Conservation (phyloP, 2,888 invertebrate genomes). For the Argynnis bischoffii region DNA sequence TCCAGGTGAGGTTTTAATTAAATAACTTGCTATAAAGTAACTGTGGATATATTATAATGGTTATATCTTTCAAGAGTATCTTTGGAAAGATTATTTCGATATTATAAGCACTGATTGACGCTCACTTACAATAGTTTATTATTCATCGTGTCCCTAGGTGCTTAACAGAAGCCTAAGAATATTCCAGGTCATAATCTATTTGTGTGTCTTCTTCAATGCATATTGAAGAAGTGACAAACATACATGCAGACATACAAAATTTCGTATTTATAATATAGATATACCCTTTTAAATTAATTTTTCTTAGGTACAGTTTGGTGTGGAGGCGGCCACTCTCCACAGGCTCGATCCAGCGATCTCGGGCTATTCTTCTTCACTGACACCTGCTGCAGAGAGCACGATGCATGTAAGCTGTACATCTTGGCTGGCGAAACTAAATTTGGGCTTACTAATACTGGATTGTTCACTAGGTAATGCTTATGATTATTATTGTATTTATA, state of each 20-base stretch:
- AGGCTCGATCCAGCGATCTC: conserved; percentile 80
- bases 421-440: conserved; percentile 78
- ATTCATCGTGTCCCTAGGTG: no score
- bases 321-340: conserved; percentile 85
- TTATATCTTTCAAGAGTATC: neutral
- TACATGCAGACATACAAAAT: no score
- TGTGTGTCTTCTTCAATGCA: no score
- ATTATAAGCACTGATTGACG: no score
- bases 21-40: neutral
- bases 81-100: no score
- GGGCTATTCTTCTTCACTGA: conserved; percentile 85
- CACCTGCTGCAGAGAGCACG: conserved; percentile 87
- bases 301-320: conserved; percentile 88
- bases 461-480: conserved; percentile 83
- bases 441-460: conserved; percentile 84
- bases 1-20: conserved; percentile 66
- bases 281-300: neutral
- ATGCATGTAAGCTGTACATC: conserved; percentile 85
- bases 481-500: no score
- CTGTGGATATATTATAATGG: neutral
- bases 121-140: no score
- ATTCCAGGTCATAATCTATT: no score
- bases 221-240: no score
- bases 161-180: no score
- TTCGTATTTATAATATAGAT: neutral